Evolutionary conservation across 1,140 invertebrate species (phyloP).

Genomic region (Octopus sinensis): DNA sequence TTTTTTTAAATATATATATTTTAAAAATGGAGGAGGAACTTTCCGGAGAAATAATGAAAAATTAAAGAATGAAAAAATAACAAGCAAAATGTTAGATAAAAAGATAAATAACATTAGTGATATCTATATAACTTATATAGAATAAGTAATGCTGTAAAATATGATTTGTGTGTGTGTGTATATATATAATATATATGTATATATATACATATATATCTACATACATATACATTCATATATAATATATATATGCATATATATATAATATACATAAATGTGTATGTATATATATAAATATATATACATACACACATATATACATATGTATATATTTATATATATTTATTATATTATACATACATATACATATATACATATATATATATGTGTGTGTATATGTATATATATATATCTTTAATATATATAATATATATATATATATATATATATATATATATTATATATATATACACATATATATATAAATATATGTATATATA

Average conservation of each 20-base stretch:
- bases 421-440: conserved; percentile 9
- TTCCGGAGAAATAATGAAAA: too few relatives aligned
- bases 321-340: not conserved
- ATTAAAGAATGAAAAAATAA: too few relatives aligned
- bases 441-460: not conserved
- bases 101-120: too few relatives aligned
- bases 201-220: too few relatives aligned
- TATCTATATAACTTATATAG: not conserved
- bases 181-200: conserved; percentile 3
- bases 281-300: conserved; percentile 9
- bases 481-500: conserved; percentile 15
- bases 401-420: not conserved
- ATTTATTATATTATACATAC: not conserved
- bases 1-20: too few relatives aligned
- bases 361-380: not conserved
- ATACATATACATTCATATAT: too few relatives aligned
- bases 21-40: too few relatives aligned
- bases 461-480: conserved; percentile 18
- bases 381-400: not conserved
- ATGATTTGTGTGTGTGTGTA: not conserved
- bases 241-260: too few relatives aligned
- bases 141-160: not conserved
- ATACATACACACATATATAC: not conserved
- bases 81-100: too few relatives aligned
- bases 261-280: too few relatives aligned